phyloP scores from a whole-genome alignment of 2,113 vertebrate species.

The Willisornis vidua region DNA sequence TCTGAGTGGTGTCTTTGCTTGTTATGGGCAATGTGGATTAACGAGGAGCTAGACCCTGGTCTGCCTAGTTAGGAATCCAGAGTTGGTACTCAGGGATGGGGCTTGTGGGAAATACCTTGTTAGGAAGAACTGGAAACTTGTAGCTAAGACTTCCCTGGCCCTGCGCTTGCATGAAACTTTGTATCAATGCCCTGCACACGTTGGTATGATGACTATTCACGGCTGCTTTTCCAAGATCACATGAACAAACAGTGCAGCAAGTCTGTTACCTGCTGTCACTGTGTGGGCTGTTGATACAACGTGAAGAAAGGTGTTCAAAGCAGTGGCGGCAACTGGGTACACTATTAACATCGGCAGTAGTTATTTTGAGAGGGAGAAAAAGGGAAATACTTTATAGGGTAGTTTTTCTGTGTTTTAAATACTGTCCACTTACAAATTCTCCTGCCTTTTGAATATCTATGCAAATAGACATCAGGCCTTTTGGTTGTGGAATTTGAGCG shows the following conservation, averaged over 20 bases:
- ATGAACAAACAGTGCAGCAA: not conserved
- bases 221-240: not conserved
- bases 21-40: constrained; percentile 13
- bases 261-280: not conserved
- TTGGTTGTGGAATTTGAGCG: not conserved
- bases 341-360: not conserved
- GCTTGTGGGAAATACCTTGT: not conserved
- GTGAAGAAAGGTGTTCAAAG: not conserved
- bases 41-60: constrained; percentile 7
- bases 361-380: not conserved
- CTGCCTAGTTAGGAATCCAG: not conserved
- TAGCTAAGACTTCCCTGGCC: not conserved
- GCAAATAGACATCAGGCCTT: not conserved
- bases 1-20: not conserved
- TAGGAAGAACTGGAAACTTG: constrained; percentile 24
- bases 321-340: not conserved
- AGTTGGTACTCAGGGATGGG: not conserved
- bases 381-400: not conserved
- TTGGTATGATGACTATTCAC: not conserved
- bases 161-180: not conserved
- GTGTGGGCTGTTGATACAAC: not conserved
- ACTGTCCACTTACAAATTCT: not conserved
- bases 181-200: fast-evolving
- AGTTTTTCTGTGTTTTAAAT: not conserved
- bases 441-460: not conserved